Conservation (phyloP, 2,113 vertebrate species). For the Alexandromys fortis region DNA sequence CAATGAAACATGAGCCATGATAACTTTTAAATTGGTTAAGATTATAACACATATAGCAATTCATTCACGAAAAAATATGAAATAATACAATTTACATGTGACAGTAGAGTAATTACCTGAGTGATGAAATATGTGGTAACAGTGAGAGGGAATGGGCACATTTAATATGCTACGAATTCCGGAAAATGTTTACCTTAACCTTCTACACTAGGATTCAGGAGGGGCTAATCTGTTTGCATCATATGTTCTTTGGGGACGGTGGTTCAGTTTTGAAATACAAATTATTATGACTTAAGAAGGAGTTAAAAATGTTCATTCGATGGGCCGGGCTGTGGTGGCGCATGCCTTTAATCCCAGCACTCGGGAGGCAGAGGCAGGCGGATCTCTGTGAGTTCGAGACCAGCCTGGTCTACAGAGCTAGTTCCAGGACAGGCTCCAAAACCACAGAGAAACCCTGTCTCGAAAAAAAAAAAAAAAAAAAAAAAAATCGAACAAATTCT, state of each 20-base stretch:
- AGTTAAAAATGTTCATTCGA: background rate
- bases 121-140: background rate
- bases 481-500: background rate
- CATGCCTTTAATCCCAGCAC: too few relatives aligned
- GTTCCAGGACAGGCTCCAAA: too few relatives aligned
- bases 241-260: background rate
- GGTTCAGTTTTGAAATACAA: conserved; percentile 8
- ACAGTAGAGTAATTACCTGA: background rate
- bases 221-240: conserved; percentile 2
- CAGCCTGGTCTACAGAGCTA: too few relatives aligned
- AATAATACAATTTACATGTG: background rate
- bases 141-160: background rate
- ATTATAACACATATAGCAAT: background rate
- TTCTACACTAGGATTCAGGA: background rate
- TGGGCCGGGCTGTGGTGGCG: too few relatives aligned
- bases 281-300: background rate
- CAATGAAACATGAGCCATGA: background rate
- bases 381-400: too few relatives aligned
- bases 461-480: too few relatives aligned
- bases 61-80: background rate
- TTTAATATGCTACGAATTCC: background rate
- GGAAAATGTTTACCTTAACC: background rate
- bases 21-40: background rate
- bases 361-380: too few relatives aligned
- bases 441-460: too few relatives aligned